Conservation (phyloP, 2,888 invertebrate genomes). For the Ecliptopera silaceata region DNA sequence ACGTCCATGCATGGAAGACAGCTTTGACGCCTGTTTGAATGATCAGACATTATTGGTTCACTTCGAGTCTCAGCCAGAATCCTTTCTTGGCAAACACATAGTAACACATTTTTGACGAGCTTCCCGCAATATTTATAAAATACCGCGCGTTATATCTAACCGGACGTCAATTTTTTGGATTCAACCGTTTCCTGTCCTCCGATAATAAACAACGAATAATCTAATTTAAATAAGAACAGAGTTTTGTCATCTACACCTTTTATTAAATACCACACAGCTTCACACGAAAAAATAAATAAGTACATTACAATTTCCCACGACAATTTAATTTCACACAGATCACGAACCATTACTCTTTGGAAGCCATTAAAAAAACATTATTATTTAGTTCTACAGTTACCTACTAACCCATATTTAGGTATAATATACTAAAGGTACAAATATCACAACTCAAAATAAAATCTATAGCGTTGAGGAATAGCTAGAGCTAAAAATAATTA, state of each 20-base stretch:
- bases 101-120: too few relatives aligned
- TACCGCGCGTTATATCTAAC: too few relatives aligned
- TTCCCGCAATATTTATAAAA: too few relatives aligned
- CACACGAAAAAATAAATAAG: conserved; percentile 4
- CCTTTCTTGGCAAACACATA: too few relatives aligned
- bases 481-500: neutral
- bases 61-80: too few relatives aligned
- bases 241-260: neutral
- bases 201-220: too few relatives aligned
- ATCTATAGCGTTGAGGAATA: neutral
- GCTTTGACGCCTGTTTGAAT: too few relatives aligned
- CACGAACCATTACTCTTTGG: conserved; percentile 14
- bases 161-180: too few relatives aligned
- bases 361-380: neutral
- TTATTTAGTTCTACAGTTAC: too few relatives aligned
- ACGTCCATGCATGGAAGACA: too few relatives aligned
- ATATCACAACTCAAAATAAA: neutral
- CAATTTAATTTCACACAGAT: conserved; percentile 8
- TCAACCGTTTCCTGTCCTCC: too few relatives aligned
- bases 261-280: conserved; percentile 6
- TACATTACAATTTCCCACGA: conserved; percentile 2
- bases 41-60: too few relatives aligned
- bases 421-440: neutral
- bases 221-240: neutral
- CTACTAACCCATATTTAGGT: neutral